Conservation (phyloP, 2,888 invertebrate genomes). For the Oasisia sp. region DNA sequence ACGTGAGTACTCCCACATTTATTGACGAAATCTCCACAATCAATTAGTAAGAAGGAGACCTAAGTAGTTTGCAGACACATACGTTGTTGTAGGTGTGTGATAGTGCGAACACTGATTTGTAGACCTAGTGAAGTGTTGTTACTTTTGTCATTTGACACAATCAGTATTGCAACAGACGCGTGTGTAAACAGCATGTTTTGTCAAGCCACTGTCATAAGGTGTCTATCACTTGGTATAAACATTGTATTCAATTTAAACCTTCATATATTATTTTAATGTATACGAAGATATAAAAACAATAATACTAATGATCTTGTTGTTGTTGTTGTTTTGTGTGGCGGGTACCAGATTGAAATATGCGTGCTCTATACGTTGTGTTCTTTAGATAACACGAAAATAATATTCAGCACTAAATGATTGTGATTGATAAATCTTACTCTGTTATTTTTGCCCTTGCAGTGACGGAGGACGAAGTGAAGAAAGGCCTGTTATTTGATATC, state of each 20-base stretch:
- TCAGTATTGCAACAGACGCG: background rate
- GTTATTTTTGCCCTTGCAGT: background rate
- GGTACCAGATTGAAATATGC: background rate
- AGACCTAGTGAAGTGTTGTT: background rate
- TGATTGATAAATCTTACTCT: background rate
- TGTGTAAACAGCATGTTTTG: background rate
- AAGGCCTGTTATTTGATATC: background rate
- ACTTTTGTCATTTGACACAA: background rate
- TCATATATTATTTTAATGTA: too few species aligned
- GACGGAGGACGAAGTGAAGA: background rate
- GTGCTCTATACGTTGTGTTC: background rate
- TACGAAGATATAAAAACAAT: background rate
- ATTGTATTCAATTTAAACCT: too few species aligned
- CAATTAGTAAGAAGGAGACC: background rate
- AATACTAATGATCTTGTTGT: background rate
- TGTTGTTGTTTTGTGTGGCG: background rate
- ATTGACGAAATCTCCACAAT: background rate
- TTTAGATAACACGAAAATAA: background rate
- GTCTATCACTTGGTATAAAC: background rate
- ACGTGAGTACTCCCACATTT: background rate
- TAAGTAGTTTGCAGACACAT: background rate
- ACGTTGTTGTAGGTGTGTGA: background rate
- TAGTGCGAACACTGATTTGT: background rate
- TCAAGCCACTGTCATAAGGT: background rate
- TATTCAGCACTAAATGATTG: background rate